phyloP scores from a whole-genome alignment of 30 jellyfish, hydroid and myxozoan genomes.

The Aurelia sp. region DNA sequence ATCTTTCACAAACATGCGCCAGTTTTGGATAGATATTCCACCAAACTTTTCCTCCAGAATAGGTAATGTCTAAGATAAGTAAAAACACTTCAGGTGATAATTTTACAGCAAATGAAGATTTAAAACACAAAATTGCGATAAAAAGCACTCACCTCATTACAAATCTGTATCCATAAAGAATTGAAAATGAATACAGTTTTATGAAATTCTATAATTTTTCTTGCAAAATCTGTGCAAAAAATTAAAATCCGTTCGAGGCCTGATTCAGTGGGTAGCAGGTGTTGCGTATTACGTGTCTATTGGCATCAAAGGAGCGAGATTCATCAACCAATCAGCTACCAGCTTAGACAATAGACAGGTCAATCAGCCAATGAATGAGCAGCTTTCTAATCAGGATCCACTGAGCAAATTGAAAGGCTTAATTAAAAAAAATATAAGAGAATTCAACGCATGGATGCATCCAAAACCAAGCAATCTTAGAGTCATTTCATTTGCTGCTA shows the following conservation, averaged over 20 bases:
- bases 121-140: too few species aligned
- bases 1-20: too few species aligned
- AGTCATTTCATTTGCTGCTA: too few species aligned
- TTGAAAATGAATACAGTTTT: neutral
- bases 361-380: conserved; percentile 21
- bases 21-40: too few species aligned
- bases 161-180: conserved; percentile 19
- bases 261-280: conserved; percentile 67
- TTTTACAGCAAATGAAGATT: too few species aligned
- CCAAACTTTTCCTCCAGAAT: too few species aligned
- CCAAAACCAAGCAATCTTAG: neutral
- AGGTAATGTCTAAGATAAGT: too few species aligned
- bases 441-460: conserved; percentile 50
- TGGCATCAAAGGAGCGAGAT: conserved; percentile 31
- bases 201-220: neutral
- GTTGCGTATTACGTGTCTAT: conserved; percentile 49
- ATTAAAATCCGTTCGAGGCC: conserved; percentile 1
- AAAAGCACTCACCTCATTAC: conserved; percentile 41
- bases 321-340: conserved; percentile 47
- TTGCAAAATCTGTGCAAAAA: conserved; percentile 37
- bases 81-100: too few species aligned
- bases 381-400: conserved; percentile 10
- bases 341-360: conserved; percentile 15
- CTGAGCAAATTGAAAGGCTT: conserved; percentile 11
- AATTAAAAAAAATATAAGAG: conserved; percentile 8